These are phyloP conservation scores for Dasyornis broadbenti DNA, from an alignment of 2,113 vertebrate genomes.

Conservation along the genomic window DNA sequence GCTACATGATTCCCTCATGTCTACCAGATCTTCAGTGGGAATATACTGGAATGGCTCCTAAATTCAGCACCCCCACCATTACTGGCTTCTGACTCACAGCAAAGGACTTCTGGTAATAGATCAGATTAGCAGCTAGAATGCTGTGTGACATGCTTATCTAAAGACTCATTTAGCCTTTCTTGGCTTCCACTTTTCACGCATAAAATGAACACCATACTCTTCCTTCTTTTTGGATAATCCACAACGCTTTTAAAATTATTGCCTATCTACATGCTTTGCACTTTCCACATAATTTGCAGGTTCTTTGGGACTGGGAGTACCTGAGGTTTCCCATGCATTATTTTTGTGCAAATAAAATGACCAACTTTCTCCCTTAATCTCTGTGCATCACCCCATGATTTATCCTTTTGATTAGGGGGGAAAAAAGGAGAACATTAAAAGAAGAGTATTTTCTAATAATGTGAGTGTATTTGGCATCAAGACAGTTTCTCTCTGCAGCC, in stretches of 20 bases:
- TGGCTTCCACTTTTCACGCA: neutral
- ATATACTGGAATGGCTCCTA: neutral
- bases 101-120: neutral
- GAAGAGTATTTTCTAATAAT: neutral
- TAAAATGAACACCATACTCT: neutral
- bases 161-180: neutral
- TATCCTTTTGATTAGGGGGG: neutral
- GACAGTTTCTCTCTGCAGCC: neutral
- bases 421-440: neutral
- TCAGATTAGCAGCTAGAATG: neutral
- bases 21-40: neutral
- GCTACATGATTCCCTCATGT: neutral
- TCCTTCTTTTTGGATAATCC: neutral
- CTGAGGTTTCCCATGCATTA: neutral
- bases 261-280: neutral
- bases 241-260: neutral
- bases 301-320: neutral
- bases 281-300: neutral
- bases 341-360: neutral
- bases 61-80: neutral
- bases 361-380: neutral
- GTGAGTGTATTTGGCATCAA: neutral
- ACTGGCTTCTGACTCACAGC: neutral
- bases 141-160: neutral
- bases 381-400: neutral